Evolutionary conservation across 2,888 invertebrate species (phyloP).

Genomic region (Patella depressa): DNA sequence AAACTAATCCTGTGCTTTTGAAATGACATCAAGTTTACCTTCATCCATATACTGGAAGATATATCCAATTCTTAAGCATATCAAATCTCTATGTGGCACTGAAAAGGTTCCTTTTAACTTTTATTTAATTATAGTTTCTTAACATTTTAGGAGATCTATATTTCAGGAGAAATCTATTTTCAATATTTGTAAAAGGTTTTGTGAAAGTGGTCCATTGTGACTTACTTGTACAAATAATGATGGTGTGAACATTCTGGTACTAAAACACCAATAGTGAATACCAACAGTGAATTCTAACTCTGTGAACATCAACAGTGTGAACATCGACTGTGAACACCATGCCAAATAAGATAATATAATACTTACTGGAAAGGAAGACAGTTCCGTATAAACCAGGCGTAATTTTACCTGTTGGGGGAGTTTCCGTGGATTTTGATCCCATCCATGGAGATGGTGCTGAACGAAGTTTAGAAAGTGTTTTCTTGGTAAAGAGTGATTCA

Average conservation of each 20-base stretch:
- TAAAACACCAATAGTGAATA: neutral
- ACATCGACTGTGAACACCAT: neutral
- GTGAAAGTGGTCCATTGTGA: no score
- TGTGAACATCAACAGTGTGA: constrained; percentile 4
- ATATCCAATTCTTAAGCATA: no score
- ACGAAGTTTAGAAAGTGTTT: neutral
- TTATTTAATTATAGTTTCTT: no score
- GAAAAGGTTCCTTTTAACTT: no score
- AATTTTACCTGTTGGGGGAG: constrained; percentile 23
- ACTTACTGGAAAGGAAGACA: constrained; percentile 37
- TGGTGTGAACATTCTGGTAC: neutral
- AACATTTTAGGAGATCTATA: no score
- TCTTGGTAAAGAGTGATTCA: neutral
- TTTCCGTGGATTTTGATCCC: neutral
- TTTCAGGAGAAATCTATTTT: no score
- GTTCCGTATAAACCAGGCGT: constrained; percentile 23
- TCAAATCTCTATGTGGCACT: no score
- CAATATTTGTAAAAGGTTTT: no score
- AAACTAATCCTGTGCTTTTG: no score
- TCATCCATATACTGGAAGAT: no score
- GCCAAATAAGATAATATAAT: neutral
- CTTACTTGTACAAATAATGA: neutral
- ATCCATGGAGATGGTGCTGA: neutral
- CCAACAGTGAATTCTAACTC: neutral
- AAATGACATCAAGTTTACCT: no score